Base-by-base conservation (phyloP, 2,797 vertebrate species). In the Benthosema pterotum region DNA sequence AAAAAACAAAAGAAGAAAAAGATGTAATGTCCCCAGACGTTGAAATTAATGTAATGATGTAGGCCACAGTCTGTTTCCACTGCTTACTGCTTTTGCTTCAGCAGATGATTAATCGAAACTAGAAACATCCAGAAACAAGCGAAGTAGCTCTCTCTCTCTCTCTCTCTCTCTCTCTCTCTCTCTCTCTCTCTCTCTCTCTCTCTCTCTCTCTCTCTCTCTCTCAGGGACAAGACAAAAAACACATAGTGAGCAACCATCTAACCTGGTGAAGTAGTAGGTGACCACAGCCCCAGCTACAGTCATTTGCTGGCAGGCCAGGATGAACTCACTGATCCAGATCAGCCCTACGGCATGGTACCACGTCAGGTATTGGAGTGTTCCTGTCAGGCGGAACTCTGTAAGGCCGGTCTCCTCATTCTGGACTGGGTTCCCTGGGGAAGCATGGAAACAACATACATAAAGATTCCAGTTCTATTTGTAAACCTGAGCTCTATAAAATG, bases 251-350 rank as follows among this genome's bases (percentile, higher is more conserved):
- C 2, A 13, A 9, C 43, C 32, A 46, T n/a, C 88, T 88, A 72
- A 97, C 96, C 96, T 95, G 72, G 96, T 99, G 71, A 98, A 99
- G 89, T 99, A 99, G 87, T 99, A 99, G 0, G 97, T 98, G 70
- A 99, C 97, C 64, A 99, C 97, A 7, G 97, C 97, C 14, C 97
- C 97, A 0, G 96, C 96, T 28, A 99, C 95, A 0, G 96, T 97
- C 97, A 99, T 99, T 90, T 99, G 97, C 82, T 99, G 97, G 88
- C 97, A 99, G 0, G 97, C 97, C 60, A 99, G 86, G 73, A 99
- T 97, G 84, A 99, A 99, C 82, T 99, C 97, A 0, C 95, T 98
- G 87, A 99, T 95, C 97, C 97, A 99, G 67, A 99, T 91, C 43
- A 99, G 92, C 18, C 97, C 97, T 58, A 99, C 94, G 0, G 91